Percentiles rank a stretch among this genome's conserved stretches.
Conservation (phyloP, 2,797 vertebrate genomes). For the Acanthurus leucopareius region DNA sequence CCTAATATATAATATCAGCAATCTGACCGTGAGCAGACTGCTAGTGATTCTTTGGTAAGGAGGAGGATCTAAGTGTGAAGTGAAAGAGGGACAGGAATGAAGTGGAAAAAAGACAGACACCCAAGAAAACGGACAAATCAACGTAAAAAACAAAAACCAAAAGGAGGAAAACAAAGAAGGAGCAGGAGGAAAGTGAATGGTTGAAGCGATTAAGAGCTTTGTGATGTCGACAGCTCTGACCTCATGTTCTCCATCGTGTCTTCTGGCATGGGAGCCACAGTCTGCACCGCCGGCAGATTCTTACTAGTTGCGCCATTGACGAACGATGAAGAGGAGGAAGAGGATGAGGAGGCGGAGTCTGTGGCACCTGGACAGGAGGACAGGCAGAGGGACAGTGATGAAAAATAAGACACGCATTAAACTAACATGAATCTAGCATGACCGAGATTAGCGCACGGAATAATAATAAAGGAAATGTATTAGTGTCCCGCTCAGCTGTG, state of each 20-base stretch:
- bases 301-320: slow-evolving; percentile 99
- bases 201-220: slow-evolving; percentile 34
- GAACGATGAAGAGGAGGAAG: slow-evolving; percentile 97
- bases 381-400: neutral
- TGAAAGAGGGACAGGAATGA: slow-evolving; percentile 54
- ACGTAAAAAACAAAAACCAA: slow-evolving; percentile 47
- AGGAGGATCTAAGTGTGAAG: slow-evolving; percentile 54
- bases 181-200: slow-evolving; percentile 53
- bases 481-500: slow-evolving; percentile 40
- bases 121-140: slow-evolving; percentile 64
- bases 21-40: slow-evolving; percentile 30
- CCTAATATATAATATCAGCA: slow-evolving; percentile 28
- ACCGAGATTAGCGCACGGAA: slow-evolving; percentile 21
- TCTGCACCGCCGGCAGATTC: slow-evolving; percentile 98
- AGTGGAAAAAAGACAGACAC: slow-evolving; percentile 55
- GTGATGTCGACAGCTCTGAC: slow-evolving; percentile 76
- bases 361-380: slow-evolving; percentile 89
- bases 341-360: slow-evolving; percentile 97
- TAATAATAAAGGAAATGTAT: slow-evolving; percentile 38
- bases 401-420: slow-evolving; percentile 26
- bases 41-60: slow-evolving; percentile 28
- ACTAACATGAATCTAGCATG: slow-evolving; percentile 21
- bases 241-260: slow-evolving; percentile 99
- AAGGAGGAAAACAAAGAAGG: slow-evolving; percentile 36
- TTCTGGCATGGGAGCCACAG: slow-evolving; percentile 98